Percentiles rank a stretch among this genome's conserved stretches.
Evolutionary conservation across 2,797 vertebrate genomes (phyloP).

Genomic region (Cheirogaleus major): DNA sequence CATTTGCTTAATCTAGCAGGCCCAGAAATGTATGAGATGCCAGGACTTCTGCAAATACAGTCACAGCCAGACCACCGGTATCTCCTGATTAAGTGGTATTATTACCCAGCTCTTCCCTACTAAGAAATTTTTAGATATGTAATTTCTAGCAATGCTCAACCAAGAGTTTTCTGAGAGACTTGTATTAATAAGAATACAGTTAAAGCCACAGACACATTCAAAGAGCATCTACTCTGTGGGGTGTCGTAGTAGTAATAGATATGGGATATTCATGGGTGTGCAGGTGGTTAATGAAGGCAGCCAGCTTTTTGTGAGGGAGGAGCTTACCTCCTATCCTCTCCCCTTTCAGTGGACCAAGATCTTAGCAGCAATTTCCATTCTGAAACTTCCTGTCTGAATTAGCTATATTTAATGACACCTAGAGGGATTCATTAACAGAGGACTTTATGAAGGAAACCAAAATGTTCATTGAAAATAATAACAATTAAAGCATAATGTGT

Average conservation of each 20-base stretch:
- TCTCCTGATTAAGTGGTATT: constrained; percentile 41
- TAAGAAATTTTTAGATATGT: constrained; percentile 4
- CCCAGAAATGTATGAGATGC: constrained; percentile 9
- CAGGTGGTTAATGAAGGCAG: constrained; percentile 6
- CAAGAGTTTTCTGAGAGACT: constrained; percentile 41
- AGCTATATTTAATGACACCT: not conserved
- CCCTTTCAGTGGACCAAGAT: not conserved
- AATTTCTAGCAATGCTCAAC: constrained; percentile 37
- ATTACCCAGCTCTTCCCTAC: not conserved
- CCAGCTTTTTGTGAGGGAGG: not conserved
- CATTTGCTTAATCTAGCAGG: constrained; percentile 13
- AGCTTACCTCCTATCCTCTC: not conserved
- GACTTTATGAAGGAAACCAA: constrained; percentile 17
- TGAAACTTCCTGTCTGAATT: not conserved
- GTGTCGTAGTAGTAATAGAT: not conserved
- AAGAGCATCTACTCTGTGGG: not conserved
- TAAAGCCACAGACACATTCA: constrained; percentile 2
- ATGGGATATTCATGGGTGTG: not conserved
- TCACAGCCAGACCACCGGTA: not conserved
- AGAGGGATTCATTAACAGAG: constrained; percentile 7
- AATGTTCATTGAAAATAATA: constrained; percentile 40
- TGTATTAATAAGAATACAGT: not conserved
- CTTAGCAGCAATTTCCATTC: constrained; percentile 34
- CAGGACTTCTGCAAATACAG: constrained; percentile 41
- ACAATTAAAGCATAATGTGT: constrained; percentile 14